Evolutionary conservation across 2,797 vertebrate genomes (phyloP), one percentile per base, ranked within the genome.

Genomic region (Tenualosa thibaudeaui): DNA sequence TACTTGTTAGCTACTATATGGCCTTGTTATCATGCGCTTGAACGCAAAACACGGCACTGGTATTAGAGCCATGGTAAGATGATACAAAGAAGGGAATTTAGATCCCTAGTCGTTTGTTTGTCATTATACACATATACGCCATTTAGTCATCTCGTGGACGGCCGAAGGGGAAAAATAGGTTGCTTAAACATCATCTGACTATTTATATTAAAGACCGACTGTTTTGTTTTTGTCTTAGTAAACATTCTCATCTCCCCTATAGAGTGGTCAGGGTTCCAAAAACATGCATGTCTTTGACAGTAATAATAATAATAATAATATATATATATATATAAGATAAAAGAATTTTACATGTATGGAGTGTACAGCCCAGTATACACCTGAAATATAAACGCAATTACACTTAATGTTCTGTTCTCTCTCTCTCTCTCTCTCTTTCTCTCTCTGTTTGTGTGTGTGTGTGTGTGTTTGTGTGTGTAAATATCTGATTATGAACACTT

Each of bases 41-140:
- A 78, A 78, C 71, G 71, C 37, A 78, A 78, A 78, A 78, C 71
- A 78, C 71, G 71, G 71, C 71, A 78, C 1, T 78, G 71, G 37
- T 46, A 78, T 78, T 71, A 40, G 71, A 78, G 40, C 71, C 40
- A 46, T 37, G 37, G 71, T 78, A 78, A 78, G 37, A 46, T 46
- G 71, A 78, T 78, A 19, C 71, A 43, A 78, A 46, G 17, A 78
- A 22, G 37, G 6, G 17, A 6, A 78, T 46, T 17, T 78, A 46
- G 46, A 43, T 37, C 19, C 37, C 31, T 75, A 75, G 37, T 75
- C 37, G 19, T 78, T 75, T 78, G 71, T 40, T 46, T 19, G 37
- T 46, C 40, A 43, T 78, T 40, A 40, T 49, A 49, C 40, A 43
- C 71, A 43, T 24, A 46, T 46, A 40, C 31, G 37, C 17, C 37